Conservation (phyloP, 2,888 invertebrate species). For the Polydrusus tereticollis region DNA sequence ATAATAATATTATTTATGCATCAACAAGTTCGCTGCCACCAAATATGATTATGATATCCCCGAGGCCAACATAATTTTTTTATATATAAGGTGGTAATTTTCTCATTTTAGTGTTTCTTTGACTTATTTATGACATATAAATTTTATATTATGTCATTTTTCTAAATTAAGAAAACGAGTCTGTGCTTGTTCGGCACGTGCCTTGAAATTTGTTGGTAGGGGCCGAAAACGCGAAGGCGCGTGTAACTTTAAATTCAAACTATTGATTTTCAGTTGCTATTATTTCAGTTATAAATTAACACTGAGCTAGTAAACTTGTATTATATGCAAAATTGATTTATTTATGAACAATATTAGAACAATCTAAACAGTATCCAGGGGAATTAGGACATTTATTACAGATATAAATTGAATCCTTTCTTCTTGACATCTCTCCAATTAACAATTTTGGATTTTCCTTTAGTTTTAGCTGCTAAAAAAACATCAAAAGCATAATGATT, state of each 20-base stretch:
- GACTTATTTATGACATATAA: not conserved
- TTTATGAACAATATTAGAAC: too few species aligned
- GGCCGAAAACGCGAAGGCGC: not conserved
- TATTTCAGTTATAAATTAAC: not conserved
- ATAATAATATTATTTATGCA: too few species aligned
- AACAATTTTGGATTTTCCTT: conserved; percentile 17
- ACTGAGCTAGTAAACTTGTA: too few species aligned
- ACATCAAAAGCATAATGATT: not conserved
- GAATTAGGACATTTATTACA: too few species aligned
- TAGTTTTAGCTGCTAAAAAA: not conserved
- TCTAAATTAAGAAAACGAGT: not conserved
- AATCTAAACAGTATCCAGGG: too few species aligned
- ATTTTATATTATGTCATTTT: not conserved
- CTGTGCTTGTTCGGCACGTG: not conserved
- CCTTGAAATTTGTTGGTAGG: not conserved
- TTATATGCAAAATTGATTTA: too few species aligned
- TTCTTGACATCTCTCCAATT: conserved; percentile 19
- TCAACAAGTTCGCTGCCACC: not conserved
- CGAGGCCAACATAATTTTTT: not conserved
- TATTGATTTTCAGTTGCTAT: too few species aligned
- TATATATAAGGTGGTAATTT: not conserved
- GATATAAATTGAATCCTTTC: too few species aligned
- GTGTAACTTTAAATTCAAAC: not conserved
- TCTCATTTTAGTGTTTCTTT: not conserved
- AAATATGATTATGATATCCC: not conserved